phyloP scores from a whole-genome alignment of 1,140 invertebrate genomes.

The Ips nitidus region DNA sequence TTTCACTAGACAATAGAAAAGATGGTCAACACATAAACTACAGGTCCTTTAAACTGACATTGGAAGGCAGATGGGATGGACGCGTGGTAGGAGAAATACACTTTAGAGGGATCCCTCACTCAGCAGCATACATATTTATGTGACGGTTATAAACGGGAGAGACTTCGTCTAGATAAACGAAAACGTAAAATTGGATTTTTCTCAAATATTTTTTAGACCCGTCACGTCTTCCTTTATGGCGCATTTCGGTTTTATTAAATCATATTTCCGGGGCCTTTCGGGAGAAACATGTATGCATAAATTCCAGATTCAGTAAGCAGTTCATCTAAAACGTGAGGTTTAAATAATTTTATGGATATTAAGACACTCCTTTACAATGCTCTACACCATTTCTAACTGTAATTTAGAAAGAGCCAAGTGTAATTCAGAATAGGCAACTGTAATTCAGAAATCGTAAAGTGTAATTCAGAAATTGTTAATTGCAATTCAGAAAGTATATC shows the following conservation, averaged over 20 bases:
- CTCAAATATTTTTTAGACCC: conserved; percentile 31
- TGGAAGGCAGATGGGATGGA: conserved; percentile 7
- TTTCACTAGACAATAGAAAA: not conserved
- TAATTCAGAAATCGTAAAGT: too few relatives aligned
- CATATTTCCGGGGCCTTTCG: conserved; percentile 12
- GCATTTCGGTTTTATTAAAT: conserved; percentile 33
- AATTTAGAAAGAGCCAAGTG: too few relatives aligned
- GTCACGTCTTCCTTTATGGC: conserved; percentile 31
- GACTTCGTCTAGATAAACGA: conserved; percentile 28
- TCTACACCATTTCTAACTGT: too few relatives aligned
- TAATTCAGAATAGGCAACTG: too few relatives aligned
- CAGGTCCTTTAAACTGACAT: conserved; percentile 3
- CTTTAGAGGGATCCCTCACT: conserved; percentile 9
- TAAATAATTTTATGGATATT: too few relatives aligned
- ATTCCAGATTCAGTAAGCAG: not conserved
- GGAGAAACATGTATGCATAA: conserved; percentile 1
- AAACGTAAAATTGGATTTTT: conserved; percentile 30
- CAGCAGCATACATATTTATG: conserved; percentile 35
- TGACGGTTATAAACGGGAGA: conserved; percentile 21
- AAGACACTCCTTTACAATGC: too few relatives aligned
- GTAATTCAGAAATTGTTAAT: too few relatives aligned
- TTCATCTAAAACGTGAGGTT: too few relatives aligned
- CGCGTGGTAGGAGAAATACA: not conserved
- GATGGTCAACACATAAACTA: conserved; percentile 8
- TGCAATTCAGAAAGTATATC: too few relatives aligned